Evolutionary conservation across 2,797 vertebrate species (phyloP), one percentile per base, ranked within the genome.

Genomic region (Buceros bicornis): DNA sequence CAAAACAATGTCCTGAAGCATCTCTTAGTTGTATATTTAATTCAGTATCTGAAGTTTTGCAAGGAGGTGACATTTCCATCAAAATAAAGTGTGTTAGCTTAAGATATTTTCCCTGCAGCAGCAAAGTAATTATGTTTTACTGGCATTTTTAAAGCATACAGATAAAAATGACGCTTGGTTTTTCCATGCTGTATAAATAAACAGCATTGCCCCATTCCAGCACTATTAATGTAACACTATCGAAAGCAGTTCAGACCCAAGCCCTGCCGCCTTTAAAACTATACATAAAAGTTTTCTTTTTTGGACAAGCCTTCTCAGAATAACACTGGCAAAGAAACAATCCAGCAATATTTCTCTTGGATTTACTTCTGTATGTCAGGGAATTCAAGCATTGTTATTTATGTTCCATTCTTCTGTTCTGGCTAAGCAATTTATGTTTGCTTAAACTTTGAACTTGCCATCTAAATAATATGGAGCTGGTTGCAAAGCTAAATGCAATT

Each of bases 81-180:
- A 90, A 79, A 96, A 92, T 78, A 74, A 87, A 95, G 35, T 57
- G 50, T 83, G 66, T 88, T 94, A 93, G 66, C 64, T 95, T 90
- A 86, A 93, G 79, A 69, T 86, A 90, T 91, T 94, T 95, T 45
- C 87, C 84, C 91, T 79, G 73, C 72, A 90, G 93, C 26, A 19
- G 65, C 57, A 58, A 87, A 92, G 54, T 73, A 85, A 70, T 88
- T 88, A 74, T 43, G 47, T 82, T 94, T 90, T 92, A 91, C 71
- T 81, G 73, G 72, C 78, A 87, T 93, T 87, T 93, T 94, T 71
- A 79, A 90, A 78, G 45, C 62, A 74, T 40, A 61, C 29, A 62
- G 83, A 86, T 71, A 90, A 90, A 96, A 94, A 83, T 45, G 26
- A 60, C 66, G 82, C 70, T 35, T 43, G 57, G 19, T 77, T 87